Evolutionary conservation across 2,888 invertebrate genomes (phyloP), one percentile per base, ranked within the genome.

Genomic region (Brenthis ino): DNA sequence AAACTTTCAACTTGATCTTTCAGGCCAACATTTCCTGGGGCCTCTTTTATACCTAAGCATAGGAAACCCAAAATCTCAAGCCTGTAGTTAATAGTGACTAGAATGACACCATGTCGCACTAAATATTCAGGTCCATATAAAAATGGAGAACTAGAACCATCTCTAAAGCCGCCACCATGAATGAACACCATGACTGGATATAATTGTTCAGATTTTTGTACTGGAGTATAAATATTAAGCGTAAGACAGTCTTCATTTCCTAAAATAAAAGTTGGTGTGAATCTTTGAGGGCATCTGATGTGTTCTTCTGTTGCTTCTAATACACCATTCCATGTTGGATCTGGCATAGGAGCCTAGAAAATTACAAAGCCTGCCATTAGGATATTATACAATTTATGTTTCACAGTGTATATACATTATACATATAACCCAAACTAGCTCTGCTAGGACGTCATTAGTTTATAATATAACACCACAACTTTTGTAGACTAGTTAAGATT

Each of bases 161-260:
- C 88, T 33, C 88, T 77, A 72, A 87, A 93, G 0, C 91, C 92
- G 20, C 92, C 92, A 16, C 92, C 92, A 55, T 93, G 92, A 72
- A 93, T 85, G 74, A 87, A 92, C 1, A 91, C 85, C 89, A 93
- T 91, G 48, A 93, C 92, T 3, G 92, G 91, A 1, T 80, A 79
- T 0, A 76, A 77, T 3, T 76, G 61, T 6, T 20, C 51, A 5
- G 69, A 43, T 2, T 67, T 57, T 14, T 76, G 69, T 3, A 79
- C 51, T 0, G 93, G 93, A 0, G 87, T 85, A 76, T 90, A 91
- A 0, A 93, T 77, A 72, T 92, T 93, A 0, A 91, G 75, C 0
- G 82, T 83, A 65, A 92, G 85, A 67, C 92, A 93, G 74, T 93
- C 84, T 69, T 91, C 91, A 50, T 72, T 77, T 2, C 91, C 92